Base-by-base conservation (phyloP, 2,113 vertebrate genomes). In the Crocuta crocuta region DNA sequence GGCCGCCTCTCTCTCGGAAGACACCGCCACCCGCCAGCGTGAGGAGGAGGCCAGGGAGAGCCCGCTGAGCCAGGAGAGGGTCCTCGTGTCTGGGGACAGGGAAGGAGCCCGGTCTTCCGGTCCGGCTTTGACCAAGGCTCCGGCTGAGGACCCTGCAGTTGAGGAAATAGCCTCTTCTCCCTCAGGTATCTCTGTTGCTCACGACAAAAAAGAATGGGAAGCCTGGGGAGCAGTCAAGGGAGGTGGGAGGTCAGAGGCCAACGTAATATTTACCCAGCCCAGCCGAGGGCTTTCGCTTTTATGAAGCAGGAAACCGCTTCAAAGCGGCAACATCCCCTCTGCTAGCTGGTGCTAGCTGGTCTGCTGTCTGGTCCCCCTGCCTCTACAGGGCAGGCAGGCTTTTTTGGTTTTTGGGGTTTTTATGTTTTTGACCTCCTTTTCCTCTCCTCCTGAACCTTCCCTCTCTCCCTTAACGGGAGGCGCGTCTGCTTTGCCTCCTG, bases 231-330 rank as follows among this genome's bases (percentile, higher is more conserved):
- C 23, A 28, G 21, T 10, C 1, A 0, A 86, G 95, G 96, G 97
- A 94, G 63, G 91, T 84, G 68, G 0, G 88, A 97, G 99, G 99
- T 98, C 98, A 99, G 97, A 98, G 98, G 98, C 98, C 99, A 98
- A 92, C 2, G 93, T 94, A 98, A 98, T 99, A 99, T 99, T 99
- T 98, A 99, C 97, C 98, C 98, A 99, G 98, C 97, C 96, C 97
- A 97, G 98, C 95, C 23, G 1, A 96, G 98, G 98, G 98, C 98
- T 99, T 98, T 99, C 98, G 68, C 98, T 99, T 98, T 99, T 85
- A 96, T 61, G 28, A 93, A 97, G 97, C 73, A 97, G 97, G 98
- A 98, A 98, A 94, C 0, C 3, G 88, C 95, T 98, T 96, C 4
- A 95, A 96, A 98, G 98, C 93, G 23, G 92, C 97, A 91, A 97